Base-by-base conservation (phyloP, 2,888 invertebrate genomes). In the Masnerella sp. region DNA sequence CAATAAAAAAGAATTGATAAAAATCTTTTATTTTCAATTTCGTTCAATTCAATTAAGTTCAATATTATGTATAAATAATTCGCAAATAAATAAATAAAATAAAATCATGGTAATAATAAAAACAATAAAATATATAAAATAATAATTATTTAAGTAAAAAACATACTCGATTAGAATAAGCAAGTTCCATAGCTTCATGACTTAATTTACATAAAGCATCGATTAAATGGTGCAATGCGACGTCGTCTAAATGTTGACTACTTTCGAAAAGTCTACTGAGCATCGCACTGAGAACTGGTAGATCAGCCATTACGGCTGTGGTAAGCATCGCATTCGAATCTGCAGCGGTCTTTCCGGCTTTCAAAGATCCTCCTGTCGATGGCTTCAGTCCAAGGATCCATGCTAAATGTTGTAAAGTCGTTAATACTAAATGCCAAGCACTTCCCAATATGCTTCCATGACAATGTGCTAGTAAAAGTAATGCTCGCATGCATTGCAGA, bases 311-410 rank as follows among this genome's bases (percentile, higher is more conserved):
- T 38, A 98, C 97, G 2, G 97, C 96, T 8, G 97, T 97, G 0
- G 98, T 97, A 86, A 98, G 94, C 61, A 97, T 95, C 0, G 95
- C 94, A 82, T 94, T 94, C 0, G 94, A 91, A 83, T 96, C 95
- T 0, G 93, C 91, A 17, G 93, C 92, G 0, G 93, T 92, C 49
- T 95, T 91, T 38, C 93, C 93, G 7, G 96, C 96, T 89, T 93
- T 96, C 83, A 98, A 91, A 78, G 96, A 96, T 20, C 98, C 97
- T 12, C 97, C 97, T 0, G 97, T 95, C 0, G 97, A 95, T 0
- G 98, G 98, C 87, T 98, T 97, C 67, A 99, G 88, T 0, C 98
- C 98, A 43, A 99, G 89, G 81, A 99, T 98, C 98, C 98, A 99
- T 0, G 96, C 96, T 87, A 95, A 88, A 86, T 95, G 94, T 82